phyloP scores from a whole-genome alignment of 2,113 vertebrate genomes.

The Mohoua ochrocephala region DNA sequence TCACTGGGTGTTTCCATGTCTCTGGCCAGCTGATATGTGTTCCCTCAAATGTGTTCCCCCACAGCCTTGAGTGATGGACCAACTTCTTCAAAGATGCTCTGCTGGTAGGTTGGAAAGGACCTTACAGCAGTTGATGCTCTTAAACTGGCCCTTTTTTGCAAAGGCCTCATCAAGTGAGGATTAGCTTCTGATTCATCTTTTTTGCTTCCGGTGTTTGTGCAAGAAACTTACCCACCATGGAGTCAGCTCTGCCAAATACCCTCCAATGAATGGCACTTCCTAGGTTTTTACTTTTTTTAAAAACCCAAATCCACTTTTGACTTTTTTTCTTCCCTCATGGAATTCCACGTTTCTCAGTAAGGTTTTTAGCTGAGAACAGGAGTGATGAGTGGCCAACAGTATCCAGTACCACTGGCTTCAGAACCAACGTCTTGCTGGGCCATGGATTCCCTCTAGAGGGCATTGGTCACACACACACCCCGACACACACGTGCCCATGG shows the following conservation, averaged over 20 bases:
- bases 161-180: not conserved
- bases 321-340: not conserved
- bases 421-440: not conserved
- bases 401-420: not conserved
- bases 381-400: not conserved
- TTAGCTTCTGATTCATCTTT: not conserved
- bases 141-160: not conserved
- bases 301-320: not conserved
- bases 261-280: not conserved
- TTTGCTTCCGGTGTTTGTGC: not conserved
- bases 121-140: not conserved
- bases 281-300: not conserved
- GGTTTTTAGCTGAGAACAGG: not conserved
- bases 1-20: not conserved
- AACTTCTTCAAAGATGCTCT: not conserved
- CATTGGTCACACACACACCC: not conserved
- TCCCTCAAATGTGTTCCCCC: not conserved
- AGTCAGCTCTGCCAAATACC: not conserved
- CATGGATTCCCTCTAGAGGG: not conserved
- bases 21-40: not conserved
- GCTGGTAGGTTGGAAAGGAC: not conserved
- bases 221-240: rapidly evolving
- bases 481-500: rapidly evolving
- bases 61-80: not conserved
- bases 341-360: not conserved